Evolutionary conservation across 53 echinoderm and acorn worm genomes (phyloP).

Genomic region (Hippasteria phrygiana): DNA sequence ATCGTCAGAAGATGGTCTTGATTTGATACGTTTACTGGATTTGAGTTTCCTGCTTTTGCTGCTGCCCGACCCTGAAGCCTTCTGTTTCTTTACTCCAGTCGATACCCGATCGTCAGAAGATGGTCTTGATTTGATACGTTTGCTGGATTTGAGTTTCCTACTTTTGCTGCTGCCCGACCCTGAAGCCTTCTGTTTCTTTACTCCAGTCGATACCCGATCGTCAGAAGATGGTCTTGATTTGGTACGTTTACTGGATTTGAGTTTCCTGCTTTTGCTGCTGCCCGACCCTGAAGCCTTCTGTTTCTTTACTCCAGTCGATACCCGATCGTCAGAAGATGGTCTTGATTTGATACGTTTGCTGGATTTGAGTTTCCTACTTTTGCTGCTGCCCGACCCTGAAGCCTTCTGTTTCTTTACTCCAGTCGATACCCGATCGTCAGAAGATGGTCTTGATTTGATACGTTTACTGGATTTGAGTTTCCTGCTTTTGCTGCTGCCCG

Average conservation of each 20-base stretch:
- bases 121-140: not conserved
- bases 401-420: not conserved
- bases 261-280: not conserved
- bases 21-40: not conserved
- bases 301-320: not conserved
- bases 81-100: not conserved
- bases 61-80: constrained; percentile 1
- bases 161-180: not conserved
- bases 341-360: not conserved
- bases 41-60: not conserved
- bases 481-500: not conserved
- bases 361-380: not conserved
- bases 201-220: not conserved
- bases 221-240: not conserved
- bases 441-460: not conserved
- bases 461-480: not conserved
- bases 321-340: not conserved
- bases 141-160: not conserved
- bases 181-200: not conserved
- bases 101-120: too few relatives aligned
- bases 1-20: not conserved
- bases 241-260: not conserved
- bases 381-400: not conserved
- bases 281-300: constrained; percentile 54
- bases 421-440: too few relatives aligned